Evolutionary conservation across 53 echinoderm and acorn worm genomes (phyloP).

Genomic region (Antedon mediterranea): DNA sequence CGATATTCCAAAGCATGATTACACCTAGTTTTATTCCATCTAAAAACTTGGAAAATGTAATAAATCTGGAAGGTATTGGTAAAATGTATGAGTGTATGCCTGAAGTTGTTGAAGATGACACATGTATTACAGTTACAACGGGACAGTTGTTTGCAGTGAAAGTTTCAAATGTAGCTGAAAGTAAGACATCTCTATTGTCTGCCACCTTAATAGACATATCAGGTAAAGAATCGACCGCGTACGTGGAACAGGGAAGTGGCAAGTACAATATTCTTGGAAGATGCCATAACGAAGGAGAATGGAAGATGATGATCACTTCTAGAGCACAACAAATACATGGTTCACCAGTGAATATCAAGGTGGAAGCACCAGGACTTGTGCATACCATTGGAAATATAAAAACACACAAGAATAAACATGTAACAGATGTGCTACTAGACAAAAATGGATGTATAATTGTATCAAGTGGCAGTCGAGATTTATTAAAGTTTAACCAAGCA

Average conservation of each 20-base stretch:
- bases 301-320: not conserved
- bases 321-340: not conserved
- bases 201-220: not conserved
- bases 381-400: not conserved
- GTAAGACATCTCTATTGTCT: not conserved
- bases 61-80: not conserved
- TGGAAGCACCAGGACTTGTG: not conserved
- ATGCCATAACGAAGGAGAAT: not conserved
- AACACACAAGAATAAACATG: not conserved
- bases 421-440: not conserved
- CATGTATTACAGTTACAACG: not conserved
- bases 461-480: not conserved
- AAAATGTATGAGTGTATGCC: not conserved
- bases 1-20: not conserved
- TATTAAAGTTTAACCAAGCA: not conserved
- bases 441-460: not conserved
- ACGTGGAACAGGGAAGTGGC: not conserved
- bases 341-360: not conserved
- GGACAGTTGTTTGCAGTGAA: not conserved
- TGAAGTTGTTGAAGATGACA: not conserved
- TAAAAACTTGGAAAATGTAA: not conserved
- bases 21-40: not conserved
- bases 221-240: not conserved
- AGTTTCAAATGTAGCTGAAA: not conserved
- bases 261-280: not conserved